Evolutionary conservation across 2,797 vertebrate genomes (phyloP).

Genomic region (Anguilla obscura): DNA sequence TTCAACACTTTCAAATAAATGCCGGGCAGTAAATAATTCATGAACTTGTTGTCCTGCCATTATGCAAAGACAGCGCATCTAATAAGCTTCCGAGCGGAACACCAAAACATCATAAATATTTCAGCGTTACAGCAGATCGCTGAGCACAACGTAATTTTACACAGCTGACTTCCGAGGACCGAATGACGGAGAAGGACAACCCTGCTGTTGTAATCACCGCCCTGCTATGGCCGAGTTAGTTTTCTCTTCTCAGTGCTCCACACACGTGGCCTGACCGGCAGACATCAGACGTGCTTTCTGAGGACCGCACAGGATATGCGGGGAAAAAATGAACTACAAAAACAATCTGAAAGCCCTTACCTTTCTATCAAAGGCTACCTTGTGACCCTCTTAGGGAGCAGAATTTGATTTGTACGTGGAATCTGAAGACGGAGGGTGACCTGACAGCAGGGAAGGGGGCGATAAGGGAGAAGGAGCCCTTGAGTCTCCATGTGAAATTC

Average conservation of each 20-base stretch:
- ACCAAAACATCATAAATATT: constrained; percentile 58
- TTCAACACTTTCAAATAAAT: constrained; percentile 30
- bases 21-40: constrained; percentile 50
- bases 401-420: background rate
- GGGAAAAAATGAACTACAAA: background rate
- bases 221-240: background rate
- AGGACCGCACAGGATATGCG: background rate
- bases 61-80: constrained; percentile 33
- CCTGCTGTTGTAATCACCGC: background rate
- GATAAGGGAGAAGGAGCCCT: background rate
- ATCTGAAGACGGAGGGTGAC: background rate
- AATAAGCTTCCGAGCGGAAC: constrained; percentile 41
- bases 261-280: background rate
- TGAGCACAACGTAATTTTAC: constrained; percentile 15
- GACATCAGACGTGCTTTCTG: background rate
- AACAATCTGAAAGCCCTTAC: background rate
- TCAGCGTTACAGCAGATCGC: constrained; percentile 32
- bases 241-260: background rate
- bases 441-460: background rate
- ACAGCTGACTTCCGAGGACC: background rate
- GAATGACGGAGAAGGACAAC: background rate
- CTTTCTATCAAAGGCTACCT: background rate
- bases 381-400: background rate
- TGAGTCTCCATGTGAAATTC: constrained; percentile 23
- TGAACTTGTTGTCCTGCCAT: constrained; percentile 47